Evolutionary conservation across 2,797 vertebrate species (phyloP), one percentile per base, ranked within the genome.

Genomic region (Sebastolobus alascanus): DNA sequence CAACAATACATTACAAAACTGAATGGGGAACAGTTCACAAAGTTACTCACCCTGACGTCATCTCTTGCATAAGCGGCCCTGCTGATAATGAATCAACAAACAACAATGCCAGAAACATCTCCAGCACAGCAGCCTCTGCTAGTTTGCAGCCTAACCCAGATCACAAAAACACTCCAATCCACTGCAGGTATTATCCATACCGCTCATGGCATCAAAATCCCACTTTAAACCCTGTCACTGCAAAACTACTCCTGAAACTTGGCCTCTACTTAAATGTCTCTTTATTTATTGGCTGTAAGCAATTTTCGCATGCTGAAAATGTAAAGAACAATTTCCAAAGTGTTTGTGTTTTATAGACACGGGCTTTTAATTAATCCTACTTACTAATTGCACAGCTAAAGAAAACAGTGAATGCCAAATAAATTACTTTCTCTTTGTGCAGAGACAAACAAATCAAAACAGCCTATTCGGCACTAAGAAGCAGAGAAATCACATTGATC

Each of bases 51-150:
- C 33, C 40, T 75, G 65, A 79, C 18, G 56, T 80, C 72, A 84
- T 73, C 6, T 31, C 52, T 79, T 82, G 40, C 73, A 76, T 74
- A 77, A 80, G 52, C n/a, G 31, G 46, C 29, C 14, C 8, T 40
- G 55, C 59, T 56, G 67, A 79, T 63, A 63, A 71, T 68, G 27
- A 90, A 83, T 64, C 54, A 37, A 68, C 63, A 46, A 31, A 78
- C 37, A 68, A 67, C 35, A 72, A 50, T 25, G 63, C 10, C 66
- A 77, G 74, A 73, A 72, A 25, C 33, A 40, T 69, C 31, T 75
- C 18, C 35, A 31, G 46, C 63, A 22, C 38, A 75, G 74, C 56
- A 66, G 33, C 40, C 37, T 74, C 71, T 65, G 77, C 56, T 68
- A 8, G 58, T 73, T 35, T 60, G 35, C 35, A 68, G 37, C 16